Evolutionary conservation across 1,140 invertebrate species (phyloP), one percentile per base, ranked within the genome.

Genomic region (Drosophila neocordata): DNA sequence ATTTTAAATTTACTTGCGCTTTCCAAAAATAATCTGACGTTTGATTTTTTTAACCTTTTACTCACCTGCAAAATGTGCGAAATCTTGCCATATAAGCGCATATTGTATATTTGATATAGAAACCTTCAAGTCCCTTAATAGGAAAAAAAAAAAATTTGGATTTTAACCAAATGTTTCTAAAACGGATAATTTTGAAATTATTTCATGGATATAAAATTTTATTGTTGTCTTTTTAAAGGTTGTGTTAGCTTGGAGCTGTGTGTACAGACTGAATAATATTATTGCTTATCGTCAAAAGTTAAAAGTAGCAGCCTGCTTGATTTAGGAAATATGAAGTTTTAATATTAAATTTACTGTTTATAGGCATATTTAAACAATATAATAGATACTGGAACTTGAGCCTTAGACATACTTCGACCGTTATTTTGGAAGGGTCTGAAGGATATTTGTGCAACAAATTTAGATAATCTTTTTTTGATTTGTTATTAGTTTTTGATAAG

Each of bases 21-120:
- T n/a, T n/a, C n/a, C n/a, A n/a, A n/a, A n/a, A n/a, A n/a, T n/a
- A n/a, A n/a, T n/a, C n/a, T n/a, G n/a, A n/a, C n/a, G n/a, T n/a
- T n/a, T n/a, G n/a, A n/a, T n/a, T n/a, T n/a, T n/a, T n/a, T n/a
- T n/a, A n/a, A n/a, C n/a, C 22, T 53, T 52, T 41, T 44, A 61
- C 67, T 73, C 20, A 80, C 76, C 20, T 80, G 67, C 5, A 76
- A 31, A 22, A 65, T 58, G 9, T 71, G 71, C 6, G 66, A 34
- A 15, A 79, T 48, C 72, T 81, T 79, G 6, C 73, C 71, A 61
- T 77, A 69, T 15, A 85, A 51, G 8, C 79, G 55, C 83, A 85
- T 88, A 44, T 13, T 60, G 31, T 41, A 20, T 27, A n/a, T 31
- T 7, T 12, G 9, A 4, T 34, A 18, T 4, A 34, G n/a, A n/a